Evolutionary conservation across 2,888 invertebrate species (phyloP).

Genomic region (Schizotus pectinicornis): DNA sequence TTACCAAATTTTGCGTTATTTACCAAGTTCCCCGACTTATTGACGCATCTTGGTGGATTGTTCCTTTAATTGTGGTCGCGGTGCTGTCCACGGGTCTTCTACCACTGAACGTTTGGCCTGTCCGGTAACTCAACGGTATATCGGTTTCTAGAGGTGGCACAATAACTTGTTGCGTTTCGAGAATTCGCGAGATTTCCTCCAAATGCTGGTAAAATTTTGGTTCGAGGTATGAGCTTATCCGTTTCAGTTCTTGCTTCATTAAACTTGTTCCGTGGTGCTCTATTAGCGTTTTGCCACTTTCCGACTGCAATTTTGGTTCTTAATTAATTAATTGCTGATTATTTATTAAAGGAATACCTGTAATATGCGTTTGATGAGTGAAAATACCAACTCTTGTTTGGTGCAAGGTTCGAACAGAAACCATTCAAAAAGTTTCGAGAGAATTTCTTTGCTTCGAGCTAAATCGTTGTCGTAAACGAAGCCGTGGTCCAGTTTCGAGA

Average conservation of each 20-base stretch:
- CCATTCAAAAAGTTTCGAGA: slow-evolving; percentile 68
- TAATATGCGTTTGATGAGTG: slow-evolving; percentile 63
- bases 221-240: slow-evolving; percentile 58
- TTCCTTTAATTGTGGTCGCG: slow-evolving; percentile 52
- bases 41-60: slow-evolving; percentile 44
- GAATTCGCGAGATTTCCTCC: slow-evolving; percentile 59
- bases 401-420: slow-evolving; percentile 64
- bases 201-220: slow-evolving; percentile 55
- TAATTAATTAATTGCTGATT: slow-evolving; percentile 12
- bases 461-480: slow-evolving; percentile 68
- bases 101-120: slow-evolving; percentile 18
- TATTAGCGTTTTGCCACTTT: slow-evolving; percentile 61
- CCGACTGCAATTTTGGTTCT: slow-evolving; percentile 58
- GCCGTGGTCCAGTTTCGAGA: slow-evolving; percentile 69
- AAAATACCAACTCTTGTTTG: slow-evolving; percentile 64
- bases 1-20: slow-evolving; percentile 1
- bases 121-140: slow-evolving; percentile 52
- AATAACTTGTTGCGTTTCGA: slow-evolving; percentile 54
- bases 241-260: slow-evolving; percentile 57
- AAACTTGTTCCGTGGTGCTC: slow-evolving; percentile 60
- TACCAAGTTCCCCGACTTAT: slow-evolving; percentile 46
- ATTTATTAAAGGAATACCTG: slow-evolving; percentile 57
- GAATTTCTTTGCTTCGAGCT: slow-evolving; percentile 64
- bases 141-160: slow-evolving; percentile 61
- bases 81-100: slow-evolving; percentile 40